Conservation (phyloP, 2,113 vertebrate species). For the Aptenodytes patagonicus region DNA sequence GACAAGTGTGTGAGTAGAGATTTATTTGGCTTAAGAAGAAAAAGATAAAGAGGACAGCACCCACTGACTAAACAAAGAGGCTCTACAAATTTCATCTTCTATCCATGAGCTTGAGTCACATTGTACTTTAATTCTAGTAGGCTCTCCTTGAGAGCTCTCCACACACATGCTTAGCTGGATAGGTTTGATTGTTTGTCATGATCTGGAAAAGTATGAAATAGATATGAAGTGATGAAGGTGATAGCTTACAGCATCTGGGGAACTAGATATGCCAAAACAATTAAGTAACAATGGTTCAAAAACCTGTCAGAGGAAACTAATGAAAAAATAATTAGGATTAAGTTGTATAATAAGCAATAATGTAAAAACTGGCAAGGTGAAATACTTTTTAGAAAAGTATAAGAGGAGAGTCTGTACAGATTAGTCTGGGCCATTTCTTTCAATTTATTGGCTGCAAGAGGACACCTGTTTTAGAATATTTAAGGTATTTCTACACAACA, state of each 20-base stretch:
- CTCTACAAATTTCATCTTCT: not conserved
- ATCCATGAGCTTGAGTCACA: fast-evolving
- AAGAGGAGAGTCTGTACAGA: not conserved
- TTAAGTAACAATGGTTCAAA: not conserved
- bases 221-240: not conserved
- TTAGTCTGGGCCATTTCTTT: not conserved
- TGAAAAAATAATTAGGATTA: not conserved
- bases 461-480: not conserved
- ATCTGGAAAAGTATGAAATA: not conserved
- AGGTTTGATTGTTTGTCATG: not conserved
- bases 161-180: not conserved
- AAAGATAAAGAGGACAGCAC: not conserved
- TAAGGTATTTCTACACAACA: not conserved
- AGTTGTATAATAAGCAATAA: not conserved
- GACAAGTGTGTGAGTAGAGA: not conserved
- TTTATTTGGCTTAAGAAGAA: not conserved
- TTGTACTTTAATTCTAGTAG: not conserved
- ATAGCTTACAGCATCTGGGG: not conserved
- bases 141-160: not conserved
- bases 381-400: not conserved
- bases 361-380: not conserved
- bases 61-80: not conserved
- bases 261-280: not conserved
- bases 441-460: not conserved
- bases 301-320: not conserved